Conservation (phyloP, 92 coral and sea anemone species). For the Muricea muricata region DNA sequence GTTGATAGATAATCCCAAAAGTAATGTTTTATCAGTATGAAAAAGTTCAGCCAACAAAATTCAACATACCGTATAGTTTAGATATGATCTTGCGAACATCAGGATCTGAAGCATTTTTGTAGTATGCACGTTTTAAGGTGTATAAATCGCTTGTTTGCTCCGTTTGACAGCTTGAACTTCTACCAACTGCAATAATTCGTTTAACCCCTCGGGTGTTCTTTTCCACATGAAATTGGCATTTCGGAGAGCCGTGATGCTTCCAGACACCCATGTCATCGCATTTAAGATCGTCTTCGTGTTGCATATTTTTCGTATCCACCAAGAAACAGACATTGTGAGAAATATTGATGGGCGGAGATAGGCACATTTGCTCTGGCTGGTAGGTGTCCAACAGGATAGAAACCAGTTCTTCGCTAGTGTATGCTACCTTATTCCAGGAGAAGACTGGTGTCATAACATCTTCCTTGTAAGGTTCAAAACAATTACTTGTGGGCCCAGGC, state of each 20-base stretch:
- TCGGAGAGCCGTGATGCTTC: conserved; percentile 58
- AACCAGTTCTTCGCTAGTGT: conserved; percentile 18
- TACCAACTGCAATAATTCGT: too few species aligned
- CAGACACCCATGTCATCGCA: conserved; percentile 67
- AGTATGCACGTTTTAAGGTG: conserved; percentile 11
- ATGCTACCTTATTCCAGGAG: too few species aligned
- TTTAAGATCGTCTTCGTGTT: conserved; percentile 49
- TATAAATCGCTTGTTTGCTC: too few species aligned
- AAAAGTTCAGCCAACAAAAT: too few species aligned
- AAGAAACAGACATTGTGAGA: conserved; percentile 48
- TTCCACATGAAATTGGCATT: too few species aligned
- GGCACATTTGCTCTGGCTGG: conserved; percentile 1
- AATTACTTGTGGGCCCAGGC: too few species aligned
- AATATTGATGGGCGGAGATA: conserved; percentile 47
- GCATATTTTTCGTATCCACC: conserved; percentile 25
- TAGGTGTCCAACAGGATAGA: background rate
- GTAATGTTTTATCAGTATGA: too few species aligned
- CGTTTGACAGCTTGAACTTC: too few species aligned
- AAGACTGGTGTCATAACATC: too few species aligned
- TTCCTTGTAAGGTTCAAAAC: too few species aligned
- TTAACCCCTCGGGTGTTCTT: too few species aligned
- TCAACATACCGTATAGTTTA: conserved; percentile 1
- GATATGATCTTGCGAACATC: conserved; percentile 25
- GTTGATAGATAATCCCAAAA: too few species aligned
- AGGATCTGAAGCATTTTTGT: conserved; percentile 20